A percentile compares a stretch with the other conserved stretches of the same genome.
Conservation (phyloP, 2,797 vertebrate genomes). For the Arctocebus calabarensis region DNA sequence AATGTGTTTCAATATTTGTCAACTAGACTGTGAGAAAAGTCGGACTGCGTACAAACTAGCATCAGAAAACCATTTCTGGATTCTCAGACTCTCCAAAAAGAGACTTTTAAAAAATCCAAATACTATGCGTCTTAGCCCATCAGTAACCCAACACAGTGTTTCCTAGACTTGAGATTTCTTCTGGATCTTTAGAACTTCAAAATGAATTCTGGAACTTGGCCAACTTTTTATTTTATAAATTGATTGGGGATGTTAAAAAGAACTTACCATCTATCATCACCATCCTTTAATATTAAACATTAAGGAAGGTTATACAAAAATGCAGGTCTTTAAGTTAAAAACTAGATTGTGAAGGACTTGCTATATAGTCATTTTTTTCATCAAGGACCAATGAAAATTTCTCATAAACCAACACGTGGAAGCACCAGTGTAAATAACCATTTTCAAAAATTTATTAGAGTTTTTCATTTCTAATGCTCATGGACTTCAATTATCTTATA, state of each 20-base stretch:
- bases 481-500: slow-evolving; percentile 9
- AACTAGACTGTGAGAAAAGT: slow-evolving; percentile 25
- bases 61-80: slow-evolving; percentile 22
- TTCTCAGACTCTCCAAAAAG: slow-evolving; percentile 2
- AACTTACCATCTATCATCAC: background rate
- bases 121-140: background rate
- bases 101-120: background rate
- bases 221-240: slow-evolving; percentile 42
- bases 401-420: background rate
- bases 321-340: background rate
- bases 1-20: background rate
- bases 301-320: background rate
- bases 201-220: background rate
- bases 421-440: slow-evolving; percentile 7
- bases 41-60: slow-evolving; percentile 32
- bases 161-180: slow-evolving; percentile 31
- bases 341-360: slow-evolving; percentile 26
- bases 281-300: slow-evolving; percentile 42
- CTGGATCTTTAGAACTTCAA: slow-evolving; percentile 22
- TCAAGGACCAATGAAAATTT: slow-evolving; percentile 23
- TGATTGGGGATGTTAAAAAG: background rate
- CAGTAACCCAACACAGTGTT: background rate
- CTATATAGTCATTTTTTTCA: background rate
- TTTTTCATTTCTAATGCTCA: background rate
- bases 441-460: slow-evolving; percentile 14